Evolutionary conservation across 2,113 vertebrate species (phyloP).

Genomic region (Megaptera novaeangliae): DNA sequence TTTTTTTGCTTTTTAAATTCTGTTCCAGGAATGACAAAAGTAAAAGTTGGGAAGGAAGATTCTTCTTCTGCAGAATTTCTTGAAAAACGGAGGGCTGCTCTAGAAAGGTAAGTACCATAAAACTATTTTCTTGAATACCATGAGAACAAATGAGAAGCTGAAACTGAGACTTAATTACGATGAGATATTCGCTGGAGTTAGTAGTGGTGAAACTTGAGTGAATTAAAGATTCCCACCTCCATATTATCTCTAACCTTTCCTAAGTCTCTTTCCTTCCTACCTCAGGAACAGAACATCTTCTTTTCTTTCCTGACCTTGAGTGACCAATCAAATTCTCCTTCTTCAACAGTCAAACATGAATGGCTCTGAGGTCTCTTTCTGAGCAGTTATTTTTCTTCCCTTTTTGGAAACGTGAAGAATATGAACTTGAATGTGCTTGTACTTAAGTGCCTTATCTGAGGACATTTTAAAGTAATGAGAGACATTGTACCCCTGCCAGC

Average conservation of each 20-base stretch:
- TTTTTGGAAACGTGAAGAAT: conserved; percentile 31
- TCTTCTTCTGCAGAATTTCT: conserved; percentile 96
- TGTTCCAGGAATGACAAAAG: conserved; percentile 95
- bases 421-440: conserved; percentile 6
- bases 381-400: neutral
- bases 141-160: neutral
- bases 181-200: neutral
- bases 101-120: conserved; percentile 89
- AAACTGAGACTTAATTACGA: neutral
- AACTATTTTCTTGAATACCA: neutral
- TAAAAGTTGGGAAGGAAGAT: conserved; percentile 99
- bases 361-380: neutral
- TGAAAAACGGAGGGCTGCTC: conserved; percentile 93
- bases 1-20: conserved; percentile 44
- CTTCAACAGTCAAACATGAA: neutral
- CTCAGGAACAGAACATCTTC: neutral
- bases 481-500: neutral
- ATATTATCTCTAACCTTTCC: neutral
- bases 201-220: neutral
- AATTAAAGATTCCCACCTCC: neutral
- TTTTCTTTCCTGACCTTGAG: neutral
- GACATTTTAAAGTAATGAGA: conserved; percentile 11
- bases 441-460: neutral
- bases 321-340: neutral
- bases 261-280: neutral